Conservation (phyloP, 2,888 invertebrate species). For the Ennomos fuscantarius region DNA sequence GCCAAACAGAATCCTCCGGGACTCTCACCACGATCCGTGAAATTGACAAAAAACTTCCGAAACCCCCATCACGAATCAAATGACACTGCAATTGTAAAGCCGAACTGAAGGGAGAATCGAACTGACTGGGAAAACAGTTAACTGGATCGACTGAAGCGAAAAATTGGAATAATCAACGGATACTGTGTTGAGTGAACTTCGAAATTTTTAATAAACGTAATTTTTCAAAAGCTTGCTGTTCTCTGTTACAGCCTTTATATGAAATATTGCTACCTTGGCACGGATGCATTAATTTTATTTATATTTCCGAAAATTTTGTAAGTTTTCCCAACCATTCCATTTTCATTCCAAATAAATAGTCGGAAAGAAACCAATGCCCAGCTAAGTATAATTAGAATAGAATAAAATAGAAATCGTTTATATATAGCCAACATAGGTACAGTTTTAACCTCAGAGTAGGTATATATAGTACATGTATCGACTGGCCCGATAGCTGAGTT, state of each 20-base stretch:
- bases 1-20: slow-evolving; percentile 37
- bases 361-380: too few species aligned
- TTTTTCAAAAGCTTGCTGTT: slow-evolving; percentile 55
- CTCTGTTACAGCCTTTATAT: slow-evolving; percentile 49
- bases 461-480: too few species aligned
- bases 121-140: slow-evolving; percentile 79
- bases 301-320: too few species aligned
- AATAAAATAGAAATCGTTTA: too few species aligned
- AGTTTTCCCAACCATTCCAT: too few species aligned
- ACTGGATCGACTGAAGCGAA: slow-evolving; percentile 66
- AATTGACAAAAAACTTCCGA: slow-evolving; percentile 80
- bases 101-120: slow-evolving; percentile 76
- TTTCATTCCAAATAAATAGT: too few species aligned
- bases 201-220: slow-evolving; percentile 68
- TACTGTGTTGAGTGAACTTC: slow-evolving; percentile 48
- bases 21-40: slow-evolving; percentile 71
- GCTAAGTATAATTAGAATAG: too few species aligned
- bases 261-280: slow-evolving; percentile 28
- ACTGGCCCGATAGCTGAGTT: too few species aligned
- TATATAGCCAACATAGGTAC: too few species aligned
- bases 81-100: slow-evolving; percentile 82
- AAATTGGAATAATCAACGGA: slow-evolving; percentile 77
- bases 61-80: slow-evolving; percentile 83
- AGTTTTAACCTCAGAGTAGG: too few species aligned
- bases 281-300: slow-evolving; percentile 1